Evolutionary conservation across 2,797 vertebrate genomes (phyloP), one percentile per base, ranked within the genome.

Genomic region (Chaunax sp.): DNA sequence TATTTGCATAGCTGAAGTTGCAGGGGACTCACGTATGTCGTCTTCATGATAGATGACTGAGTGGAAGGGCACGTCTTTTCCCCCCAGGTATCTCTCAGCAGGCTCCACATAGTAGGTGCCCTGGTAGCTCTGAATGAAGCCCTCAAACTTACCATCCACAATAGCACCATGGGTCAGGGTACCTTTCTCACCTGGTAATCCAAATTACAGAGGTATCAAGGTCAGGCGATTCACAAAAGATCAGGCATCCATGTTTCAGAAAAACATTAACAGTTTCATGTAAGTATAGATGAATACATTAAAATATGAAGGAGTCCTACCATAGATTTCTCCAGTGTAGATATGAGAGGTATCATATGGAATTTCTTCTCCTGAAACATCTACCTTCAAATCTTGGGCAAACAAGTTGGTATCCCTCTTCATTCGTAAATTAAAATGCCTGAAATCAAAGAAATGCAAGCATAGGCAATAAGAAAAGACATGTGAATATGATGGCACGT

Each of bases 31-130:
- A 99, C 98, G 89, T 75, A 99, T 97, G 91, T 99, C 96, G 72
- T 98, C 97, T 92, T 99, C 97, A 22, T 99, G 98, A 92, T 99
- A 99, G 90, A 99, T 99, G 90, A 99, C 96, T 10, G 98, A 99
- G 69, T 99, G 98, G 89, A 97, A 99, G 0, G 97, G 96, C 53
- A 97, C 93, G 23, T 94, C 91, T 88, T 94, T 95, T 77, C 92
- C 95, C 85, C 95, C 94, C 87, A 99, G 92, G 81, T 98, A 98
- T 94, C 98, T 93, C 83, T 98, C 97, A 7, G 92, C 90, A 60
- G 97, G 98, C 78, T 99, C 98, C 86, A 99, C 92, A 43, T 99
- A 99, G 92, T 95, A 99, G 26, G 92, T 97, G 50, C 98, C 98
- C 35, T 95, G 93, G 75, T 92, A 95, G 75, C 97, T 98, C 81